phyloP scores from a whole-genome alignment of 2,797 vertebrate species.

The Monodelphis domestica region DNA sequence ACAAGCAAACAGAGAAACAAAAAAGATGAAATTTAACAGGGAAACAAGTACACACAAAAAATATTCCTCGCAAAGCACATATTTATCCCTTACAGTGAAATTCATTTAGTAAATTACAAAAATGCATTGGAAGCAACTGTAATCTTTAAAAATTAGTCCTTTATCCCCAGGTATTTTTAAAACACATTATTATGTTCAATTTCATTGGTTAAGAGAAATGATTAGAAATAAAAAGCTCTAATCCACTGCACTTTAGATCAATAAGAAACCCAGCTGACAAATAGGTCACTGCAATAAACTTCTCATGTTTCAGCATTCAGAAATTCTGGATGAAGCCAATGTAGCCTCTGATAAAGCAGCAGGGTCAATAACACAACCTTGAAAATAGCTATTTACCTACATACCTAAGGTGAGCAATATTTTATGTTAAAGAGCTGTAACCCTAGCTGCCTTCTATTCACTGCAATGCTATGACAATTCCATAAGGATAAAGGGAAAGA shows the following conservation, averaged over 20 bases:
- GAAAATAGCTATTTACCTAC: constrained; percentile 1
- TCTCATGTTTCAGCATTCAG: constrained; percentile 43
- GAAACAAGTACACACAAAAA: constrained; percentile 19
- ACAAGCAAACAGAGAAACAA: neutral
- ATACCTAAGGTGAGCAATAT: neutral
- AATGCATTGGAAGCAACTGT: constrained; percentile 39
- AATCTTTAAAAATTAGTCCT: neutral
- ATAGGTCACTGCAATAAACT: constrained; percentile 13
- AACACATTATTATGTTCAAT: constrained; percentile 17
- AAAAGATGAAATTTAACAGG: constrained; percentile 41
- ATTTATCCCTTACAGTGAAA: constrained; percentile 10
- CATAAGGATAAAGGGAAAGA: neutral
- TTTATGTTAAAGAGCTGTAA: neutral
- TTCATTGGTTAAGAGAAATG: constrained; percentile 8
- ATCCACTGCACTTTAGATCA: constrained; percentile 44
- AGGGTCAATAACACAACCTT: constrained; percentile 11
- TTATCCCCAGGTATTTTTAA: neutral
- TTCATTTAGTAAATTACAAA: neutral
- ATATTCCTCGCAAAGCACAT: constrained; percentile 36
- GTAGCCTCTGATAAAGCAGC: neutral
- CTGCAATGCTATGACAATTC: neutral
- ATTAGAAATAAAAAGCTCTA: constrained; percentile 35
- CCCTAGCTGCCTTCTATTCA: neutral
- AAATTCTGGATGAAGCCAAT: constrained; percentile 30
- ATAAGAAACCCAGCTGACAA: constrained; percentile 35